These are phyloP conservation scores for Lindbergichthys nudifrons DNA, from an alignment of 2,797 vertebrate species.

Conservation along the genomic window DNA sequence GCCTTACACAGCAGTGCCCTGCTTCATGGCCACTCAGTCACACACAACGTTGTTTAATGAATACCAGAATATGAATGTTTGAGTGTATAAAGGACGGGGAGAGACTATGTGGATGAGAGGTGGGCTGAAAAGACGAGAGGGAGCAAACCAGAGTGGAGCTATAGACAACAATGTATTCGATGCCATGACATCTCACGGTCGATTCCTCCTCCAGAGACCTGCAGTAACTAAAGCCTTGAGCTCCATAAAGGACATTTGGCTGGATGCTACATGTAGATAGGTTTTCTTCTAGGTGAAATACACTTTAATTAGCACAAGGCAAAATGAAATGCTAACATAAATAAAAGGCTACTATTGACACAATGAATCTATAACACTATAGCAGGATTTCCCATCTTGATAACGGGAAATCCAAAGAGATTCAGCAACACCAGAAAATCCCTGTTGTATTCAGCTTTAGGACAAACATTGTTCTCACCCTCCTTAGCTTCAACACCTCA, in stretches of 20 bases:
- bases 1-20: conserved; percentile 10
- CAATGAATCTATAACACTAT: background rate
- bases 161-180: conserved; percentile 44
- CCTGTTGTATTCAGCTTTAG: too few relatives aligned
- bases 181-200: conserved; percentile 35
- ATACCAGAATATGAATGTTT: conserved; percentile 8
- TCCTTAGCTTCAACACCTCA: background rate
- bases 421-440: background rate
- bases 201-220: conserved; percentile 30
- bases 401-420: background rate
- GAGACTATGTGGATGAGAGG: background rate
- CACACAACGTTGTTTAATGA: conserved; percentile 13
- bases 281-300: background rate
- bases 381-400: background rate
- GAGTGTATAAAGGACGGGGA: background rate
- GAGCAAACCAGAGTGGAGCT: conserved; percentile 28
- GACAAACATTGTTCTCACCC: background rate
- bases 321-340: background rate
- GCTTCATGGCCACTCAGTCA: conserved; percentile 26
- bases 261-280: conserved; percentile 15
- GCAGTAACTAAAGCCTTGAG: conserved; percentile 31
- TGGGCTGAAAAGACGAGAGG: background rate
- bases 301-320: background rate
- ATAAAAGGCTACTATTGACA: background rate
- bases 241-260: conserved; percentile 23